Percentiles rank a stretch among this genome's conserved stretches.
These are phyloP conservation scores for Condylostylus longicornis DNA, from an alignment of 1,140 invertebrate genomes.

Conservation along the genomic window DNA sequence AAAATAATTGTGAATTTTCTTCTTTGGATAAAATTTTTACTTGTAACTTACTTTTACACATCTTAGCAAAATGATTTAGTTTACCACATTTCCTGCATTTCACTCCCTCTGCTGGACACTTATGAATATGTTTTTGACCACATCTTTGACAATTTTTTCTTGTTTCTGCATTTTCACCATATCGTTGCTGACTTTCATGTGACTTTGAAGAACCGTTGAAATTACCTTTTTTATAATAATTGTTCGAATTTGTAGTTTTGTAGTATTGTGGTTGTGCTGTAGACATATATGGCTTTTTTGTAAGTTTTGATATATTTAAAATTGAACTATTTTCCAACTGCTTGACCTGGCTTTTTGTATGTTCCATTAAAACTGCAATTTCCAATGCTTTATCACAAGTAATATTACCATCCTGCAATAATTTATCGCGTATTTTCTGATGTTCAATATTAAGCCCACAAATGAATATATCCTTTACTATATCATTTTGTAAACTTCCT, in stretches of 20 bases:
- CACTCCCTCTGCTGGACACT: background rate
- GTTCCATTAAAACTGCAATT: background rate
- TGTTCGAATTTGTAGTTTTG: background rate
- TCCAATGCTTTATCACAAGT: background rate
- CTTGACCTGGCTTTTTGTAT: background rate
- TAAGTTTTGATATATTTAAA: background rate
- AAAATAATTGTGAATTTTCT: background rate
- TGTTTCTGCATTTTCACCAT: background rate
- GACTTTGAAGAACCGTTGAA: no score
- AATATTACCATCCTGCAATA: background rate
- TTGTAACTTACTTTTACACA: background rate
- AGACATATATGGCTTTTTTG: background rate
- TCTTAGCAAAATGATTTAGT: background rate
- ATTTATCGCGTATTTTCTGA: no score
- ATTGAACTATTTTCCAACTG: no score
- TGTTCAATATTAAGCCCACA: no score
- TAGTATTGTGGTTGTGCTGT: background rate
- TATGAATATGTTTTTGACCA: background rate
- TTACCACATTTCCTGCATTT: background rate
- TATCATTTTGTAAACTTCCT: background rate
- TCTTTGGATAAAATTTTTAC: background rate
- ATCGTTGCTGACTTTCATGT: background rate
- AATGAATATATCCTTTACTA: background rate
- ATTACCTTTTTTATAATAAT: background rate
- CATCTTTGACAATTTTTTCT: background rate